phyloP scores from a whole-genome alignment of 2,113 vertebrate species.

The Otis tarda region DNA sequence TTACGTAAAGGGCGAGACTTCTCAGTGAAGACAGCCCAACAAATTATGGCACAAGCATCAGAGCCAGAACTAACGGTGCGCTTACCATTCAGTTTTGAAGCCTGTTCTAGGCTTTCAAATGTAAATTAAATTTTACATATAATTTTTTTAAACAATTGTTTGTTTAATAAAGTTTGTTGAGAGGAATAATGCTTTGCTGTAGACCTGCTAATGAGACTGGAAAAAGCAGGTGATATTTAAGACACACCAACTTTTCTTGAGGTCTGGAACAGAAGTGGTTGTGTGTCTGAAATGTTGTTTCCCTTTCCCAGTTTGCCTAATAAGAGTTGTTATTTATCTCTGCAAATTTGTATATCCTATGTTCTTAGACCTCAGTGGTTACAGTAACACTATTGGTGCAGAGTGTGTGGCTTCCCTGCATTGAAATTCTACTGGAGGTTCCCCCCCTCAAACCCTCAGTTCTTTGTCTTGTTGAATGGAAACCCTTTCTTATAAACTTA shows the following conservation, averaged over 20 bases:
- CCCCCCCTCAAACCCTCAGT: no score
- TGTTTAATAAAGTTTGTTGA: background rate
- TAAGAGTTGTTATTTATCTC: background rate
- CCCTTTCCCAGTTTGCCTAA: background rate
- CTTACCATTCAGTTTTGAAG: background rate
- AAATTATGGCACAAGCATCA: background rate
- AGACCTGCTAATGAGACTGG: background rate
- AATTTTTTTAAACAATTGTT: background rate
- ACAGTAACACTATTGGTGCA: background rate
- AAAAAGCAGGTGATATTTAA: background rate
- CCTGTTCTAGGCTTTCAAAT: background rate
- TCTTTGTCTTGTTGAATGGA: background rate
- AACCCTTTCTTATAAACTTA: background rate
- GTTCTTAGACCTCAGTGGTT: background rate
- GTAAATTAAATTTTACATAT: background rate
- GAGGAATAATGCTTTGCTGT: background rate
- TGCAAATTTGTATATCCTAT: background rate
- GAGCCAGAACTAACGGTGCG: background rate
- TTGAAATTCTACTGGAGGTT: background rate
- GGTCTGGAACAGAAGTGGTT: background rate
- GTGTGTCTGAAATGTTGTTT: background rate
- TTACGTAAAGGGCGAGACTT: background rate
- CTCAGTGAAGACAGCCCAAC: fast-evolving
- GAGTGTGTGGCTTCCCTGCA: background rate
- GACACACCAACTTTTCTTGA: background rate